A percentile compares a stretch with the other conserved stretches of the same genome.
phyloP scores from a whole-genome alignment of 2,797 vertebrate genomes.

The Phrynocephalus vlangalii region DNA sequence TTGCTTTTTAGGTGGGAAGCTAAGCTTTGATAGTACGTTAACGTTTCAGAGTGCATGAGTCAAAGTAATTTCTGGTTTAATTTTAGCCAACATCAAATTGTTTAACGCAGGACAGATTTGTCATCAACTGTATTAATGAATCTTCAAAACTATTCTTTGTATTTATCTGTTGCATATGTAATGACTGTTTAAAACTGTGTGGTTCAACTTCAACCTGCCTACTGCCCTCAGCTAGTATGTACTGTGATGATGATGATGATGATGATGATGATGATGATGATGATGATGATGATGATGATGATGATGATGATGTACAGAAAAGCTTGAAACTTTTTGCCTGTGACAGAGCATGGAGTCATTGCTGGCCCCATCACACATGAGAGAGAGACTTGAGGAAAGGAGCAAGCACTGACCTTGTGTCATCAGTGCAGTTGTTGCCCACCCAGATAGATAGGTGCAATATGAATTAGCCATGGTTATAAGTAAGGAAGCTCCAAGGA shows the following conservation, averaged over 20 bases:
- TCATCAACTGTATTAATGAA: too few species aligned
- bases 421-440: not conserved
- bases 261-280: too few species aligned
- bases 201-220: not conserved
- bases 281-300: too few species aligned
- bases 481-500: not conserved
- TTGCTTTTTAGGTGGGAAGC: not conserved
- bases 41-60: not conserved
- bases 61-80: conserved; percentile 12
- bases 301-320: too few species aligned
- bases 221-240: not conserved
- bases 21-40: not conserved
- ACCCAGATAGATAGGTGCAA: not conserved
- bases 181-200: not conserved
- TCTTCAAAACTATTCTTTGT: not conserved
- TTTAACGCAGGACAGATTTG: not conserved
- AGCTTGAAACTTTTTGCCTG: too few species aligned
- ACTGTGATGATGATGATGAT: not conserved
- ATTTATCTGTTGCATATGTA: not conserved
- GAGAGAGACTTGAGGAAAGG: not conserved
- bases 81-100: not conserved
- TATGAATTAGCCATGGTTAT: not conserved
- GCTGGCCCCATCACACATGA: too few species aligned
- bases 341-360: too few species aligned
- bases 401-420: not conserved